Percentiles rank a stretch among this genome's conserved stretches.
These are phyloP conservation scores for Patiria miniata DNA, from an alignment of 35 echinoderm and acorn worm species.

Conservation along the genomic window DNA sequence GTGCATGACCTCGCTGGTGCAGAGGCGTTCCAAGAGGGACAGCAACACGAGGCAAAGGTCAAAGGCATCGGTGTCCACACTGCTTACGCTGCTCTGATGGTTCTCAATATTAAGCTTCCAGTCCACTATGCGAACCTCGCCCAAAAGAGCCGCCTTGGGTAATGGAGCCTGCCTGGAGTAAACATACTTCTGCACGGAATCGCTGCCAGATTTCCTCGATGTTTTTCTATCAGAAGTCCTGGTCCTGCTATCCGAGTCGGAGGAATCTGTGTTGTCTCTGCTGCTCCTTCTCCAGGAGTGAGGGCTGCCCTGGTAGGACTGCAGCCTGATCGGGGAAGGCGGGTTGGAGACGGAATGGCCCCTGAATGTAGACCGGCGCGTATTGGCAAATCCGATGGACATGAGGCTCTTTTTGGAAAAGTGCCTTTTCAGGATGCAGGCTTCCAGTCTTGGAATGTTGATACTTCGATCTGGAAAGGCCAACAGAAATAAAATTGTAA, in stretches of 20 bases:
- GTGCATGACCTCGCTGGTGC: constrained; percentile 83
- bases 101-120: constrained; percentile 40
- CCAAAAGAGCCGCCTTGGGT: constrained; percentile 3
- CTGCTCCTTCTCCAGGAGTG: background rate
- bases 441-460: constrained; percentile 3
- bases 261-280: background rate
- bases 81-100: constrained; percentile 30
- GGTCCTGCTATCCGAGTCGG: background rate
- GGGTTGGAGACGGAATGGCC: background rate
- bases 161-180: background rate
- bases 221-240: background rate
- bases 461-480: constrained; percentile 1
- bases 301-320: background rate
- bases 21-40: constrained; percentile 80
- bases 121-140: constrained; percentile 44
- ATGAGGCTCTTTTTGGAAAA: constrained; percentile 15
- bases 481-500: too few relatives aligned
- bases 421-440: constrained; percentile 16
- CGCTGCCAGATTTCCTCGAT: background rate
- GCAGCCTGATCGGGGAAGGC: background rate
- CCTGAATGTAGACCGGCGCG: background rate
- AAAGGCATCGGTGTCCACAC: constrained; percentile 44
- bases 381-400: background rate
- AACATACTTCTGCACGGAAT: background rate
- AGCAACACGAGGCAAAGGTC: constrained; percentile 82